Percentiles rank a stretch among this genome's conserved stretches.
These are phyloP conservation scores for Florisuga fusca DNA, from an alignment of 2,797 vertebrate genomes.

Conservation along the genomic window DNA sequence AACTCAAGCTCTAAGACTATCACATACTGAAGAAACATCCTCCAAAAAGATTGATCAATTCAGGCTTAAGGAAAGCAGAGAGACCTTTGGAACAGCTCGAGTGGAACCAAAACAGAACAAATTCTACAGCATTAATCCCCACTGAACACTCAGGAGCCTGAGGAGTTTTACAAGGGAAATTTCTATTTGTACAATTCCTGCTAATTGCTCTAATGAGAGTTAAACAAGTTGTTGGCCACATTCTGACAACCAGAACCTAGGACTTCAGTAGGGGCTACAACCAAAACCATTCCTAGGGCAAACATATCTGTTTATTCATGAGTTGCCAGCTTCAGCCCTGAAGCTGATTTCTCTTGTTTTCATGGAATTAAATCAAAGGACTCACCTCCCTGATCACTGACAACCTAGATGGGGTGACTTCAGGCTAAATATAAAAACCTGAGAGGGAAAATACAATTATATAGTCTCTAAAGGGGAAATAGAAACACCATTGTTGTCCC, in stretches of 20 bases:
- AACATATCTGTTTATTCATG: too few relatives aligned
- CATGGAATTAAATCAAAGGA: too few relatives aligned
- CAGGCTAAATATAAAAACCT: too few relatives aligned
- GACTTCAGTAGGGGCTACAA: too few relatives aligned
- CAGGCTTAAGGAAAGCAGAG: neutral
- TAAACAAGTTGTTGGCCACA: neutral
- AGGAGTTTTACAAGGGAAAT: neutral
- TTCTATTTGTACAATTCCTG: neutral
- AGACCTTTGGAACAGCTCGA: neutral
- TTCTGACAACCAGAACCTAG: neutral
- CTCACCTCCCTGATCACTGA: too few relatives aligned
- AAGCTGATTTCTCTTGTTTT: too few relatives aligned
- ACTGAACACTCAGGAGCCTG: neutral
- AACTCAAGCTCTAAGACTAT: neutral
- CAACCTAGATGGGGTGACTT: too few relatives aligned
- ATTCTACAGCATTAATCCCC: neutral
- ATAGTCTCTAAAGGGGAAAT: too few relatives aligned
- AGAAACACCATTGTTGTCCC: too few relatives aligned
- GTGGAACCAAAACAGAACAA: neutral
- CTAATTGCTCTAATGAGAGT: neutral
- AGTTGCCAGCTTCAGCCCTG: too few relatives aligned
- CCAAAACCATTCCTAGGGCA: too few relatives aligned
- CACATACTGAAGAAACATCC: neutral
- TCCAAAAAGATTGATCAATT: neutral
- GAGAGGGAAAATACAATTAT: too few relatives aligned